Evolutionary conservation across 2,797 vertebrate species (phyloP), one percentile per base, ranked within the genome.

Genomic region (Argentina silus): DNA sequence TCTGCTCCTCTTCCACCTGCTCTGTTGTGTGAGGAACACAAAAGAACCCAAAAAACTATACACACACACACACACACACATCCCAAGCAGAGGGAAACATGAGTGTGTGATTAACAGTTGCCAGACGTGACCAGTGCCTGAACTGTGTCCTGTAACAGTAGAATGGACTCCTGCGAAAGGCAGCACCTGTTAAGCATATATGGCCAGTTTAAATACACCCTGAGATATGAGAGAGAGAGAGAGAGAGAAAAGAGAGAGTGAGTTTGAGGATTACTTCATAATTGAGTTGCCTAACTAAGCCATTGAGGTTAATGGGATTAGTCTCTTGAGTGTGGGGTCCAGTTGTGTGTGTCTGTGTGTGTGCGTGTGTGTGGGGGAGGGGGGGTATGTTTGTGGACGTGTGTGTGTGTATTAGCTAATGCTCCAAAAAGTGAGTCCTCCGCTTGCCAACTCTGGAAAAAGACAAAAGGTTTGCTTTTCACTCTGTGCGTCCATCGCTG

Each of bases 231-330:
- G n/a, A n/a, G n/a, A n/a, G n/a, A n/a, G n/a, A n/a, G n/a, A n/a
- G n/a, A n/a, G n/a, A n/a, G n/a, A n/a, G n/a, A n/a, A n/a, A n/a
- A n/a, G n/a, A n/a, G 56, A 21, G 56, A 10, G 57, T 27, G 57
- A 11, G 57, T 27, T 0, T 1, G 57, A 1, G 57, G 82, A 89
- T 92, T 90, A 90, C 76, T 77, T 43, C 71, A 78, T 90, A 89
- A 88, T 82, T 87, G 79, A 88, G 82, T 90, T 86, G 78, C 70
- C 84, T 85, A 81, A 86, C 80, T 78, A 68, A 62, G 72, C 71
- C 73, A 79, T 78, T 77, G 76, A 86, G 87, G 86, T 87, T 89
- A 89, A 92, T 90, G 68, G 79, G 84, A 88, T 89, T 84, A 69
- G 55, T 21, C 63, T 47, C 23, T n/a, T 48, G 47, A 53, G 56